Conservation (phyloP, 1,140 invertebrate species). For the Calephelis nemesis region DNA sequence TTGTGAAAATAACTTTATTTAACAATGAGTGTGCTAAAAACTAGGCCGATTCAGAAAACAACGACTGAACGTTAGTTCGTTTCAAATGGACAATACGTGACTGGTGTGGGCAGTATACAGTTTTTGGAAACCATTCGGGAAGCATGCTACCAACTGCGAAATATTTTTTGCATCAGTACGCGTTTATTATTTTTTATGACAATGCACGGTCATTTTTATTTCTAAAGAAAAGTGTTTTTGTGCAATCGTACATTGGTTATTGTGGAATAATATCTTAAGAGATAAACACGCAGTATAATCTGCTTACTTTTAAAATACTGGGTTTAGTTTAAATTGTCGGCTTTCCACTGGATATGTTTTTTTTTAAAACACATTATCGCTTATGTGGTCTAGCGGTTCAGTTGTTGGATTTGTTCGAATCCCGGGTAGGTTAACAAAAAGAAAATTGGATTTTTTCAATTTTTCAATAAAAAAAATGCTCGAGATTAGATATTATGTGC, state of each 20-base stretch:
- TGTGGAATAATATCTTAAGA: too few relatives aligned
- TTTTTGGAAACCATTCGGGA: slow-evolving; percentile 10
- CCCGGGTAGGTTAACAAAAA: too few relatives aligned
- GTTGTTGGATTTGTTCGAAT: too few relatives aligned
- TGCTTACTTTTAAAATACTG: too few relatives aligned
- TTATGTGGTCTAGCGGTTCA: too few relatives aligned
- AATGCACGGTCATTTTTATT: background rate
- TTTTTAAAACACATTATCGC: too few relatives aligned
- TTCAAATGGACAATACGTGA: slow-evolving; percentile 17
- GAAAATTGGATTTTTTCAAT: too few relatives aligned
- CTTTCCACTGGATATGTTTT: too few relatives aligned
- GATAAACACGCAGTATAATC: too few relatives aligned
- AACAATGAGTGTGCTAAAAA: slow-evolving; percentile 6
- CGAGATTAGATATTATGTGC: too few relatives aligned
- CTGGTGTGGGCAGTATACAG: slow-evolving; percentile 5
- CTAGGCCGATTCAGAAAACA: slow-evolving; percentile 12
- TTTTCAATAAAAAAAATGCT: too few relatives aligned
- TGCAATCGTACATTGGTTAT: background rate
- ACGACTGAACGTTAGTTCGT: background rate
- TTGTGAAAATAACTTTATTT: slow-evolving; percentile 10
- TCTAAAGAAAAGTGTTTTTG: background rate
- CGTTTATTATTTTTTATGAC: slow-evolving; percentile 17
- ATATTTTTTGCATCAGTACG: slow-evolving; percentile 14
- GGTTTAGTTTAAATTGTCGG: too few relatives aligned
- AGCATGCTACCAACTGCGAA: slow-evolving; percentile 12